Conservation (phyloP, 2,888 invertebrate species). For the Trimorus sp. region DNA sequence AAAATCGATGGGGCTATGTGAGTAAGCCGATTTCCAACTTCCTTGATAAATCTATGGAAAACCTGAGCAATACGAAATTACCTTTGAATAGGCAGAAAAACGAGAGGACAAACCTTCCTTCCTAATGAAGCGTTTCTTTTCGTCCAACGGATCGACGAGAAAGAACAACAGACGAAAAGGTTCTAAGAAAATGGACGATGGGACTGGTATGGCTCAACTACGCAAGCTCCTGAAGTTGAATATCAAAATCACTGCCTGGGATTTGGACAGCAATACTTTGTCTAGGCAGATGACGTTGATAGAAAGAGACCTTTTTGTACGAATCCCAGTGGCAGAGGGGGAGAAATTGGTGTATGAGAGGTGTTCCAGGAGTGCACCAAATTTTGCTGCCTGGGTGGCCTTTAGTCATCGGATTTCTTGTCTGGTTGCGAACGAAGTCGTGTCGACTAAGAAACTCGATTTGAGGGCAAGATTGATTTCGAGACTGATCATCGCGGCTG, state of each 20-base stretch:
- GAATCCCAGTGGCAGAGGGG: constrained; percentile 82
- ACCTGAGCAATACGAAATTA: neutral
- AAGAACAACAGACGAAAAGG: constrained; percentile 44
- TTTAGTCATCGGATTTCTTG: constrained; percentile 83
- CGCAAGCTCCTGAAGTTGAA: constrained; percentile 80
- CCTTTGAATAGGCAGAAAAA: neutral
- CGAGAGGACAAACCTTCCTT: constrained; percentile 62
- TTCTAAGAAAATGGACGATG: constrained; percentile 29
- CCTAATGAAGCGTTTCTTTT: constrained; percentile 69
- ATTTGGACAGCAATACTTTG: constrained; percentile 83
- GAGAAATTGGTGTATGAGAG: constrained; percentile 80
- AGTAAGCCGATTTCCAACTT: neutral
- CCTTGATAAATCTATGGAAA: too few relatives aligned
- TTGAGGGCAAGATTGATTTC: constrained; percentile 83
- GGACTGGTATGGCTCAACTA: constrained; percentile 72
- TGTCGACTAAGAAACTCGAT: constrained; percentile 75
- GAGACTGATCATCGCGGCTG: constrained; percentile 83
- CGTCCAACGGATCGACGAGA: neutral
- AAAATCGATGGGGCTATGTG: neutral
- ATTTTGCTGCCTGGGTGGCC: constrained; percentile 82
- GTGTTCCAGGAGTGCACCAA: constrained; percentile 82
- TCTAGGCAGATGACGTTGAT: constrained; percentile 83
- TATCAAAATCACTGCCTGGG: constrained; percentile 82
- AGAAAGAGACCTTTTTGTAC: constrained; percentile 83
- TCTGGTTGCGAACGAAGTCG: constrained; percentile 82